Evolutionary conservation across 2,888 invertebrate species (phyloP).

Genomic region (Ichneumoninae sp.): DNA sequence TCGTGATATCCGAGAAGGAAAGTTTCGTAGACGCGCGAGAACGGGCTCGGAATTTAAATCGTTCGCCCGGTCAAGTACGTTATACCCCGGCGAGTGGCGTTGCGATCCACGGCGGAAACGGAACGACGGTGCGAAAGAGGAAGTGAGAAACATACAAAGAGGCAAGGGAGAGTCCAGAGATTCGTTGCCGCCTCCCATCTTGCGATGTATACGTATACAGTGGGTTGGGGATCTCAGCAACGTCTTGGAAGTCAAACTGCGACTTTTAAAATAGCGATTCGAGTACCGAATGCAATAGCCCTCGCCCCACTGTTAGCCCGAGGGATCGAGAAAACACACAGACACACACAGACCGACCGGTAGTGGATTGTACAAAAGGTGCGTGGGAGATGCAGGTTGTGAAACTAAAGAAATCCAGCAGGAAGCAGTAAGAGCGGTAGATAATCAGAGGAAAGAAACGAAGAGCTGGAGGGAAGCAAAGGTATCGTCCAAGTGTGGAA

Average conservation of each 20-base stretch:
- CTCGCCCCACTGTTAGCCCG: constrained; percentile 25
- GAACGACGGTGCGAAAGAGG: constrained; percentile 23
- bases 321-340: not conserved
- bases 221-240: constrained; percentile 20
- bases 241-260: constrained; percentile 69
- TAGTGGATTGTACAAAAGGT: constrained; percentile 59
- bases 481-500: not conserved
- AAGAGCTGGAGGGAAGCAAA: not conserved
- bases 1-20: constrained; percentile 52
- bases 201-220: constrained; percentile 8
- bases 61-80: constrained; percentile 69
- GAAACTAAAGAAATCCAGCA: constrained; percentile 24
- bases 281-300: constrained; percentile 77
- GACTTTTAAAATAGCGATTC: constrained; percentile 75
- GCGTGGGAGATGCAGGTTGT: constrained; percentile 32
- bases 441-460: constrained; percentile 27
- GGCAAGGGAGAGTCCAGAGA: constrained; percentile 23
- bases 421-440: constrained; percentile 33
- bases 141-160: constrained; percentile 54
- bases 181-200: constrained; percentile 47
- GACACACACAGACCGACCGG: not conserved
- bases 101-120: constrained; percentile 35
- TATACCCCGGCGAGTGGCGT: constrained; percentile 53
- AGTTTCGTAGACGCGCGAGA: constrained; percentile 54
- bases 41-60: constrained; percentile 70